A percentile compares a stretch with the other conserved stretches of the same genome.
phyloP scores from a whole-genome alignment of 2,797 vertebrate genomes.

The Adelosebastes latens region DNA sequence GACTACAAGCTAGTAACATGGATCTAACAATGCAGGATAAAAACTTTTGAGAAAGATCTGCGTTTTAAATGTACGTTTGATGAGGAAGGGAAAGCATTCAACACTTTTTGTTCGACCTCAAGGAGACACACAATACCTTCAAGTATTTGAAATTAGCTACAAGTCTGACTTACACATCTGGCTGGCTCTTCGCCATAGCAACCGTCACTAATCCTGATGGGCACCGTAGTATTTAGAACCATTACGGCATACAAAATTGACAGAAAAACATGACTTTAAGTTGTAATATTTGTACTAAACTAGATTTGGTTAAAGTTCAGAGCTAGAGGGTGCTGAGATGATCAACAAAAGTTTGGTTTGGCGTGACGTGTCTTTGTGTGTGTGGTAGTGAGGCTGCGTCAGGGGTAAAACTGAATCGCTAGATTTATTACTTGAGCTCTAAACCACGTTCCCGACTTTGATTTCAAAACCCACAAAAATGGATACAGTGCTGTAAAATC shows the following conservation, averaged over 20 bases:
- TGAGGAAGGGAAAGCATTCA: neutral
- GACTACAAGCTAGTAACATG: neutral
- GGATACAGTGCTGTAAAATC: conserved; percentile 11
- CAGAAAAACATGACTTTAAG: neutral
- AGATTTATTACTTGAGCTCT: neutral
- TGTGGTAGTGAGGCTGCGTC: neutral
- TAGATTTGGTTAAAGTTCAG: neutral
- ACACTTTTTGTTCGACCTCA: neutral
- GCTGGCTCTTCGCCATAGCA: neutral
- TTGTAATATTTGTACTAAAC: neutral
- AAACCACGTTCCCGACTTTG: conserved; percentile 14
- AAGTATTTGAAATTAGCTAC: neutral
- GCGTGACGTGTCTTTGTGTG: neutral
- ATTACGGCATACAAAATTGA: neutral
- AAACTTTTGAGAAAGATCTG: neutral
- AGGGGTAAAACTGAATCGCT: neutral
- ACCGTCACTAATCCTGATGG: neutral
- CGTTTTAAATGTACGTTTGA: neutral
- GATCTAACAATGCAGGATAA: neutral
- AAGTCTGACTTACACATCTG: neutral
- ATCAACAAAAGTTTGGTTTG: neutral
- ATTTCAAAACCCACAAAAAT: conserved; percentile 42
- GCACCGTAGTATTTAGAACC: neutral
- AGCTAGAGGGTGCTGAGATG: neutral
- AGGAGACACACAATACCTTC: neutral